Evolutionary conservation across 2,113 vertebrate genomes (phyloP).

Genomic region (Mesembrinibis cayennensis): DNA sequence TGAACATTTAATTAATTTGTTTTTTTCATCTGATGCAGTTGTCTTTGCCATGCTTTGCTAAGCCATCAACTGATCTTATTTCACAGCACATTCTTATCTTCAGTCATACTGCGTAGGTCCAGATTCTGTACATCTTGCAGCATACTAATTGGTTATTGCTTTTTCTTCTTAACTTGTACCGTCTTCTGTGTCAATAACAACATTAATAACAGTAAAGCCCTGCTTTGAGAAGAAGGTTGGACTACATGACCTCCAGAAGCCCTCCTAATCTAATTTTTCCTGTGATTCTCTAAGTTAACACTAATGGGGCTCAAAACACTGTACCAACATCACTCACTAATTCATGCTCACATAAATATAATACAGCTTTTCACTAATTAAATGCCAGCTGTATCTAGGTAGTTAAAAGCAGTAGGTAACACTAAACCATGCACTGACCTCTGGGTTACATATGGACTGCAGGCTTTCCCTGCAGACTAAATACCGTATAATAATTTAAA

Average conservation of each 20-base stretch:
- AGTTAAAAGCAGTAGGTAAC: not conserved
- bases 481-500: not conserved
- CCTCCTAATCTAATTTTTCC: not conserved
- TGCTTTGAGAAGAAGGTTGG: not conserved
- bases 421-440: not conserved
- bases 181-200: not conserved
- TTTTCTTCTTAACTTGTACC: not conserved
- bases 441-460: not conserved
- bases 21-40: conserved; percentile 1
- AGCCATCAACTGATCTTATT: not conserved
- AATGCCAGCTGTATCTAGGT: not conserved
- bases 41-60: not conserved
- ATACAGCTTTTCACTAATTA: not conserved
- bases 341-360: not conserved
- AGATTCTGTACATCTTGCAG: not conserved
- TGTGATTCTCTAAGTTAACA: not conserved
- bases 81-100: not conserved
- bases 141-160: not conserved
- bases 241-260: not conserved
- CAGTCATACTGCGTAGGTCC: not conserved
- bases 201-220: not conserved
- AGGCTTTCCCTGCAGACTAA: not conserved
- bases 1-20: conserved; percentile 20
- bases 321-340: not conserved
- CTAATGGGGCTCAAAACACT: not conserved